phyloP scores from a whole-genome alignment of 2,113 vertebrate species.

The Mobula birostris region DNA sequence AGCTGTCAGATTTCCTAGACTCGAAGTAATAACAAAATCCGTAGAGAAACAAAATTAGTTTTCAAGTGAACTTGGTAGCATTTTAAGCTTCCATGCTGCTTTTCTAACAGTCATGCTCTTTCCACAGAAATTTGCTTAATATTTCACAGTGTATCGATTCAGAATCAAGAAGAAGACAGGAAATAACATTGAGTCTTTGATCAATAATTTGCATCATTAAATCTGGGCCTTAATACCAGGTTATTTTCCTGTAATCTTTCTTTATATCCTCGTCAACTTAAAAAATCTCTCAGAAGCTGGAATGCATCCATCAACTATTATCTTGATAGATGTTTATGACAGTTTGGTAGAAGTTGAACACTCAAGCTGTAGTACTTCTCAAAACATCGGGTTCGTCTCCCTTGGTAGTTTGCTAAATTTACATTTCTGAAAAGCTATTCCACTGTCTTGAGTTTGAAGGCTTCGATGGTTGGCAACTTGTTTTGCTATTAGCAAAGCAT shows the following conservation, averaged over 20 bases:
- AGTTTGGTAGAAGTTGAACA: background rate
- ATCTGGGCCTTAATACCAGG: background rate
- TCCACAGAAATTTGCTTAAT: background rate
- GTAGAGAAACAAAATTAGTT: background rate
- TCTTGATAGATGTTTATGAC: background rate
- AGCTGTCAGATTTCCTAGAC: background rate
- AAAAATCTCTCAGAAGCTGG: slow-evolving; percentile 1
- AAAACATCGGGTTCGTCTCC: background rate
- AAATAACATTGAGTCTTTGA: too few species aligned
- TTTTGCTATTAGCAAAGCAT: too few species aligned
- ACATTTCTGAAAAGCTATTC: background rate
- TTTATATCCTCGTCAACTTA: background rate
- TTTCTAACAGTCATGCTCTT: background rate
- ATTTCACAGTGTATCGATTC: background rate
- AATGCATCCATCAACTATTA: background rate
- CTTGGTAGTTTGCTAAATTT: background rate
- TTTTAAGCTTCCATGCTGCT: background rate
- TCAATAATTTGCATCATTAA: too few species aligned
- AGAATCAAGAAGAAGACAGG: background rate
- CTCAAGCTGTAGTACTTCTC: background rate
- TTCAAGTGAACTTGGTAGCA: background rate
- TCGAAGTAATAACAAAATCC: background rate
- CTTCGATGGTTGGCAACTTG: background rate
- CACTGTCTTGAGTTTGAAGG: background rate
- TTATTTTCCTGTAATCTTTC: background rate